These are phyloP conservation scores for Dimorphilus gyrociliatus DNA, from an alignment of 2,888 invertebrate genomes.

Conservation along the genomic window DNA sequence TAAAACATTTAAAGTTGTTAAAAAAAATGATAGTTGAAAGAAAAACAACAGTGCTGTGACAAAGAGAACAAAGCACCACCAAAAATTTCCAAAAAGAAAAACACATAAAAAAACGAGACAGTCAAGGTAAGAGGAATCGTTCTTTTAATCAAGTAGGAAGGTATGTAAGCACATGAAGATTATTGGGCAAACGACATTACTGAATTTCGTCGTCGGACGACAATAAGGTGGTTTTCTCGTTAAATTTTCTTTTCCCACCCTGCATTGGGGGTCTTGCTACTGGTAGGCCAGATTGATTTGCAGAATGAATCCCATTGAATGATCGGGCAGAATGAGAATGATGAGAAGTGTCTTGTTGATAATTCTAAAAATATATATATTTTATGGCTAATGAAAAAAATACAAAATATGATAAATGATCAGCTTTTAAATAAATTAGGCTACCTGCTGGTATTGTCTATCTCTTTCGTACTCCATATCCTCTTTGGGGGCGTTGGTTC, in stretches of 20 bases:
- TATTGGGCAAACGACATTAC: slow-evolving; percentile 41
- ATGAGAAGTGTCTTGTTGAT: slow-evolving; percentile 14
- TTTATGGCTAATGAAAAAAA: slow-evolving; percentile 13
- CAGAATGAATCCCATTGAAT: slow-evolving; percentile 8
- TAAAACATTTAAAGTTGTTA: too few species aligned
- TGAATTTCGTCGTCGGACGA: slow-evolving; percentile 91
- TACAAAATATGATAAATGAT: too few species aligned
- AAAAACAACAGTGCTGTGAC: too few species aligned
- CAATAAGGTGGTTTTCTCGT: slow-evolving; percentile 84
- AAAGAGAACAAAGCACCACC: too few species aligned
- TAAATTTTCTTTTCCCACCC: slow-evolving; percentile 49
- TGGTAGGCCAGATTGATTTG: slow-evolving; percentile 5
- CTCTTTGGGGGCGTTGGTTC: slow-evolving; percentile 23
- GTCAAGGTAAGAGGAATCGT: too few species aligned
- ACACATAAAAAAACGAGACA: too few species aligned
- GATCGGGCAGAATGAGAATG: neutral
- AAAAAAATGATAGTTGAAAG: too few species aligned
- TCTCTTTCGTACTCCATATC: slow-evolving; percentile 12
- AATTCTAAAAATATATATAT: slow-evolving; percentile 13
- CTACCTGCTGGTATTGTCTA: too few species aligned
- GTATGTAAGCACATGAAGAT: too few species aligned
- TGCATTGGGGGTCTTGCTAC: slow-evolving; percentile 4
- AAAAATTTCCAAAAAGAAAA: too few species aligned
- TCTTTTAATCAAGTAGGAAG: too few species aligned
- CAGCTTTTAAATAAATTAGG: too few species aligned